Evolutionary conservation across 2,888 invertebrate genomes (phyloP).

Genomic region (Cataglyphis rosenhaueri): DNA sequence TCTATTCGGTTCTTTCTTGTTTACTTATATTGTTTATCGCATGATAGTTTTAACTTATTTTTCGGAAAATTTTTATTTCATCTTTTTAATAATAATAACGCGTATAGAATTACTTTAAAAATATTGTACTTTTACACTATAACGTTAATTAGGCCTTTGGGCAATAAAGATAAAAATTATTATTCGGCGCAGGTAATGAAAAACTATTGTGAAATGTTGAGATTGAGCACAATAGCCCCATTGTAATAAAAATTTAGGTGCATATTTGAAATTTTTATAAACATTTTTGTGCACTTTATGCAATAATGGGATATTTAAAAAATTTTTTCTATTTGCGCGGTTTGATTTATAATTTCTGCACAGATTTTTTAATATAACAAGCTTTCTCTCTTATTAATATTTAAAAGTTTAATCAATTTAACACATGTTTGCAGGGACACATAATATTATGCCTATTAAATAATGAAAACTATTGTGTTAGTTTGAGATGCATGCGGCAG

Average conservation of each 20-base stretch:
- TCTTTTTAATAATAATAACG: not conserved
- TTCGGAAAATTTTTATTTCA: not conserved
- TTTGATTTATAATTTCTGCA: no score
- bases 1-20: not conserved
- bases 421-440: not conserved
- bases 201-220: not conserved
- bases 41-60: not conserved
- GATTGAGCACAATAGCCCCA: not conserved
- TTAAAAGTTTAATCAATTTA: not conserved
- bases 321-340: not conserved
- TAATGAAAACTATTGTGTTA: slow-evolving; percentile 13
- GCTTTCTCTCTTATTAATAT: no score
- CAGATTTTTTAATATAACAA: no score
- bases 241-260: not conserved
- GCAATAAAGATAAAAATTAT: not conserved
- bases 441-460: slow-evolving; percentile 2
- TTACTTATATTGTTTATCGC: not conserved
- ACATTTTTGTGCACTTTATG: not conserved
- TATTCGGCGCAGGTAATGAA: not conserved
- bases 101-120: not conserved
- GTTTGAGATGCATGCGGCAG: slow-evolving; percentile 10
- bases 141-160: not conserved
- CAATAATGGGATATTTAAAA: not conserved
- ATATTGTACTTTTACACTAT: slow-evolving; percentile 2
- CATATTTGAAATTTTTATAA: slow-evolving; percentile 15